Conservation (phyloP, 2,888 invertebrate species). For the Blera fallax region DNA sequence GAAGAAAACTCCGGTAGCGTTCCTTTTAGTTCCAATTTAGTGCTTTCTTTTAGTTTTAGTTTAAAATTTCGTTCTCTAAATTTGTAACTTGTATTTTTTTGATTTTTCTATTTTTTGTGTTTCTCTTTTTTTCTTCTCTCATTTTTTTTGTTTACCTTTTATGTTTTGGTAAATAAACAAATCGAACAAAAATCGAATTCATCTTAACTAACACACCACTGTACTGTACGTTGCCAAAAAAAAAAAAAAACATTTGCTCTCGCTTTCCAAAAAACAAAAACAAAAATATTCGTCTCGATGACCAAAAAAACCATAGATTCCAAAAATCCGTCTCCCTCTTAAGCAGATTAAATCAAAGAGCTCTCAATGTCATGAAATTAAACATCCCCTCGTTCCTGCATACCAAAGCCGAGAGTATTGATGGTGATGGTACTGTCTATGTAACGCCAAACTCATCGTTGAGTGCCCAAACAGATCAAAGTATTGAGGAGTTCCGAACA, state of each 20-base stretch:
- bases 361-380: conserved; percentile 80
- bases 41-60: conserved; percentile 7
- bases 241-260: conserved; percentile 30
- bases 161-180: conserved; percentile 64
- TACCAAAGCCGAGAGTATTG: conserved; percentile 63
- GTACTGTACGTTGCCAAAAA: conserved; percentile 50
- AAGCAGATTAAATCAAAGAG: conserved; percentile 82
- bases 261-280: conserved; percentile 55
- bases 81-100: conserved; percentile 52
- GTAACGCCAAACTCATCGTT: conserved; percentile 80
- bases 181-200: conserved; percentile 50
- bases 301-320: conserved; percentile 76
- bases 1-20: conserved; percentile 28
- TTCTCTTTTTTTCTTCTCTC: conserved; percentile 53
- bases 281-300: conserved; percentile 33
- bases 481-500: conserved; percentile 79
- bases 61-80: conserved; percentile 9
- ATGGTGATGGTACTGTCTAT: conserved; percentile 76
- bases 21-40: conserved; percentile 8
- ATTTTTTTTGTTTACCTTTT: conserved; percentile 55
- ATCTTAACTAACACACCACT: conserved; percentile 64
- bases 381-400: conserved; percentile 78
- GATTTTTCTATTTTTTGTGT: conserved; percentile 40
- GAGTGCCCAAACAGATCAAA: conserved; percentile 74
- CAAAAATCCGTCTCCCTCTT: conserved; percentile 82